Evolutionary conservation across 2,113 vertebrate species (phyloP), one percentile per base, ranked within the genome.

Genomic region (Triplophysa tibetana): DNA sequence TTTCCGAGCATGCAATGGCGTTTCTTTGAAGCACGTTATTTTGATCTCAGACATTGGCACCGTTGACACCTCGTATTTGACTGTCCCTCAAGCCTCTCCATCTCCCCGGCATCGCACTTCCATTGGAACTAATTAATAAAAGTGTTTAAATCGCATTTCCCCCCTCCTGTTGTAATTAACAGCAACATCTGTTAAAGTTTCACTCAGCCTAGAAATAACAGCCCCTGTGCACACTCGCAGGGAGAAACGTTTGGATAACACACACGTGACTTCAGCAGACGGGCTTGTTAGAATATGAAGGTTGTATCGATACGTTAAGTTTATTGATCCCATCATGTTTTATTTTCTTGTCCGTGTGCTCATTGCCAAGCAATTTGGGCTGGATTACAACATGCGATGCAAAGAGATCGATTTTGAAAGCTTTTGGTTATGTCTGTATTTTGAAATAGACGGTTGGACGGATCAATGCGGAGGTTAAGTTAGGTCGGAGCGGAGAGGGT

Each of bases 61-160:
- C 69, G 64, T 84, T 81, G 83, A 84, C 64, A 81, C 79, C 54
- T 74, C 45, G 75, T 74, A 72, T 45, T 80, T 63, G 13, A 63
- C 83, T 81, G 81, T 81, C 83, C 79, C 70, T 80, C 61, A 77
- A 80, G 82, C 73, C 33, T 67, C 64, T 76, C 65, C 61, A 64
- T 78, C 69, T 81, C 69, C 11, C 68, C 50, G 60, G 75, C 75
- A 62, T 65, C 74, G 58, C 79, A 81, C 75, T 84, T 84, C 79
- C 83, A 79, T 61, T 81, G 79, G 83, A 84, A 81, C 79, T 81
- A 84, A 84, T 84, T 81, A 84, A 84, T 84, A 84, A 84, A 84
- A 78, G 79, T 81, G 75, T 84, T 84, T 81, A 64, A 81, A 81
- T 81, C 77, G 76, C 76, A 78, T 84, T 77, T 24, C 79, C 82